These are phyloP conservation scores for Campaea margaritaria DNA, from an alignment of 2,888 invertebrate genomes.

Conservation along the genomic window DNA sequence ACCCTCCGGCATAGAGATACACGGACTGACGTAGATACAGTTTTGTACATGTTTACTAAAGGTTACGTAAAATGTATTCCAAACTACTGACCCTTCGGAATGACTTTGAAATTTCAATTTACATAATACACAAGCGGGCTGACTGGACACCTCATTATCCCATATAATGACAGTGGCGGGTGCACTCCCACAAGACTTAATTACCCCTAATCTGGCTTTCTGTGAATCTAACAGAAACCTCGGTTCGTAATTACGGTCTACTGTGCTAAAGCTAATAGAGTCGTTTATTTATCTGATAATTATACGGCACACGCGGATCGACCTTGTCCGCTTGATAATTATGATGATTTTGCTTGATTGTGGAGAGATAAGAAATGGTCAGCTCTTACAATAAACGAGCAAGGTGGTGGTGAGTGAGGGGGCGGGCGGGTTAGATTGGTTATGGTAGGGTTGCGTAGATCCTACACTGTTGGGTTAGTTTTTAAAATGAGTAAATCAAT, in stretches of 20 bases:
- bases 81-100: constrained; percentile 59
- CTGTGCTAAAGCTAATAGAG: constrained; percentile 72
- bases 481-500: too few relatives aligned
- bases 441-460: too few relatives aligned
- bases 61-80: constrained; percentile 44
- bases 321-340: constrained; percentile 11
- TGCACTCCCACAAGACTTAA: constrained; percentile 78
- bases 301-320: constrained; percentile 42
- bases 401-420: too few relatives aligned
- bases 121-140: constrained; percentile 74
- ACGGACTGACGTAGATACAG: neutral
- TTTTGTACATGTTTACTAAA: neutral
- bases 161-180: constrained; percentile 74
- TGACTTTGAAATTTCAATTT: constrained; percentile 77
- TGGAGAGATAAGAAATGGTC: neutral
- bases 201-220: constrained; percentile 81
- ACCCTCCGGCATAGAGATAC: neutral
- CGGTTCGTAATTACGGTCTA: constrained; percentile 74
- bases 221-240: constrained; percentile 74
- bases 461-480: too few relatives aligned
- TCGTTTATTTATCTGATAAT: constrained; percentile 77
- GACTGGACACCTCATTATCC: constrained; percentile 83
- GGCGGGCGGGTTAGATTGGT: too few relatives aligned
- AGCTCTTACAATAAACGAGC: too few relatives aligned
- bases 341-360: constrained; percentile 6